Percentiles rank a stretch among this genome's conserved stretches.
Conservation (phyloP, 2,888 invertebrate genomes). For the Acleris sparsana region DNA sequence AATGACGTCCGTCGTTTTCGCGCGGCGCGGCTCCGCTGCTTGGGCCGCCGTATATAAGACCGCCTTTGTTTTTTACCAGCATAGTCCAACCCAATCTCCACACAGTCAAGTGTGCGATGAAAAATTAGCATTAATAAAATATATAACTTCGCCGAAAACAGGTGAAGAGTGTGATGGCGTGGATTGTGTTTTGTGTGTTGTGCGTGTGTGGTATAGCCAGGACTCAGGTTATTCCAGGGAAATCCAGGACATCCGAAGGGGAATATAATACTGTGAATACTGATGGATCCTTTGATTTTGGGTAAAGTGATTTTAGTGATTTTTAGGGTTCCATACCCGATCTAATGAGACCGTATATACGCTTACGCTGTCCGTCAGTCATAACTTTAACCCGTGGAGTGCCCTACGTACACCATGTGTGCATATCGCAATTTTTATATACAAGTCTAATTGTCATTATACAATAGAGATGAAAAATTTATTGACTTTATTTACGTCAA, state of each 20-base stretch:
- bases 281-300: slow-evolving; percentile 90
- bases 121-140: slow-evolving; percentile 41
- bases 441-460: too few species aligned
- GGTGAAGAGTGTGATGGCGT: slow-evolving; percentile 50
- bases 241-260: slow-evolving; percentile 77
- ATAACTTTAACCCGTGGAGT: too few species aligned
- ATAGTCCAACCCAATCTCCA: slow-evolving; percentile 65
- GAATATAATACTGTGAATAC: slow-evolving; percentile 86
- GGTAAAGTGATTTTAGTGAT: slow-evolving; percentile 65
- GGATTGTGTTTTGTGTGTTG: slow-evolving; percentile 66
- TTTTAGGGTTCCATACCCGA: not conserved
- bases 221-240: slow-evolving; percentile 76
- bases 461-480: too few species aligned
- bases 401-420: too few species aligned
- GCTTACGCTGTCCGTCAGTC: too few species aligned
- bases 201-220: slow-evolving; percentile 68
- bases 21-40: slow-evolving; percentile 71
- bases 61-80: slow-evolving; percentile 71
- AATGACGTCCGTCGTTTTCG: slow-evolving; percentile 81
- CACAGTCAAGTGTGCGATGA: slow-evolving; percentile 52
- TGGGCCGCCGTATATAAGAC: slow-evolving; percentile 78
- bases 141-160: slow-evolving; percentile 25
- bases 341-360: too few species aligned
- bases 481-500: too few species aligned
- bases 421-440: too few species aligned